Conservation (phyloP, 2,797 vertebrate genomes). For the Sebastes nivosus region DNA sequence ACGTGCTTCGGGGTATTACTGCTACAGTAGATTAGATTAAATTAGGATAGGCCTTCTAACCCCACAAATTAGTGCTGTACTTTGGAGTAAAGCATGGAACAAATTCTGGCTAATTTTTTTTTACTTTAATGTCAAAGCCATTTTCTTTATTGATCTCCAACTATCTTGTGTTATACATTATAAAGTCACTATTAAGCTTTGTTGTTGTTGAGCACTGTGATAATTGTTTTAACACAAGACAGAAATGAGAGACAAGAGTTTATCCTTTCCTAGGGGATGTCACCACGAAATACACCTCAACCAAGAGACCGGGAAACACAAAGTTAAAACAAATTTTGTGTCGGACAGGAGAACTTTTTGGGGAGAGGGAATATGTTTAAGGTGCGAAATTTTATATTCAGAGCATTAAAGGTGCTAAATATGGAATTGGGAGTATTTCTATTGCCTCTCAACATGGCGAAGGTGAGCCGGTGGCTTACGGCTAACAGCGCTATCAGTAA, state of each 20-base stretch:
- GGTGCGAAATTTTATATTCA: too few species aligned
- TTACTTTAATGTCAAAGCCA: conserved; percentile 17
- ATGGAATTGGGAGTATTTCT: too few species aligned
- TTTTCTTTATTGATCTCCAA: conserved; percentile 13
- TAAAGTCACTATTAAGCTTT: not conserved
- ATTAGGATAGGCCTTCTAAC: conserved; percentile 47
- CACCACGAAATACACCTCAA: not conserved
- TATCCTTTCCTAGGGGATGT: not conserved
- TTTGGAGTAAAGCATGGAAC: conserved; percentile 43
- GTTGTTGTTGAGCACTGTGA: not conserved
- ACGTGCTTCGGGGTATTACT: conserved; percentile 56
- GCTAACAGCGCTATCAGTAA: too few species aligned
- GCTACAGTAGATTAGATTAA: conserved; percentile 64
- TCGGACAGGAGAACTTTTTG: not conserved
- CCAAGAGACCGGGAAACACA: not conserved
- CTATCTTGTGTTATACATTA: not conserved
- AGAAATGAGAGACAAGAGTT: not conserved
- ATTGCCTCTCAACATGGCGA: too few species aligned
- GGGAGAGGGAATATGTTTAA: not conserved
- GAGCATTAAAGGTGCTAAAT: too few species aligned
- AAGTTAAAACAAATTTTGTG: not conserved
- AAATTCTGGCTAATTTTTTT: not conserved
- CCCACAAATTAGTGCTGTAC: conserved; percentile 24
- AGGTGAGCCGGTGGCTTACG: too few species aligned
- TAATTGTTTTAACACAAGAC: not conserved